Evolutionary conservation across 2,113 vertebrate species (phyloP).

Genomic region (Octodon degus): DNA sequence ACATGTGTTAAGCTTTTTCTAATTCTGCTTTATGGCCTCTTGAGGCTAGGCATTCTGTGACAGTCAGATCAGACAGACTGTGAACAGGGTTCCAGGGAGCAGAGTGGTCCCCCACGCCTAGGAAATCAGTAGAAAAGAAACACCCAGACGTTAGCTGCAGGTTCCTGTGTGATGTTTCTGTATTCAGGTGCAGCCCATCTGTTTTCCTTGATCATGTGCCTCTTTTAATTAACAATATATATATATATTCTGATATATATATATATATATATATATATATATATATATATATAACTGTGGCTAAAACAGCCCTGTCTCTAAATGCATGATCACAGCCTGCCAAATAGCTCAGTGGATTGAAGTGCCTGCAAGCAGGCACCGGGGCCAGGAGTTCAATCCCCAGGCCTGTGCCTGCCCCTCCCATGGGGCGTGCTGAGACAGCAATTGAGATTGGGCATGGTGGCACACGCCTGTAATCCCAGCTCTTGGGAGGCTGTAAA

Average conservation of each 20-base stretch:
- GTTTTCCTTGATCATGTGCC: background rate
- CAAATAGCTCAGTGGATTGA: too few relatives aligned
- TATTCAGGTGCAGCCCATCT: background rate
- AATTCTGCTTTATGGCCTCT: background rate
- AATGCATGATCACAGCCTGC: background rate
- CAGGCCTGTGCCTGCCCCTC: too few relatives aligned
- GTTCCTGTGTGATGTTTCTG: background rate
- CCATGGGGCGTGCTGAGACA: too few relatives aligned
- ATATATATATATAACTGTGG: background rate
- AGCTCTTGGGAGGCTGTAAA: too few relatives aligned
- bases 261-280: too few relatives aligned
- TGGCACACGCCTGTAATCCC: too few relatives aligned
- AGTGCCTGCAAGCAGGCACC: too few relatives aligned
- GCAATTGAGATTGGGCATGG: too few relatives aligned
- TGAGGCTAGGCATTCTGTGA: background rate
- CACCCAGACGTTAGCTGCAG: background rate
- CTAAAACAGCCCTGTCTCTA: background rate
- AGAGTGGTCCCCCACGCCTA: background rate
- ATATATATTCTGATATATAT: background rate
- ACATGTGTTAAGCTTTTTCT: slow-evolving; percentile 1
- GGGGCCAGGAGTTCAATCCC: too few relatives aligned
- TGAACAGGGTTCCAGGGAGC: background rate
- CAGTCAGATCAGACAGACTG: background rate
- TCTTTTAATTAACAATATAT: background rate
- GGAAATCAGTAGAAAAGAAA: background rate